phyloP scores from a whole-genome alignment of 2,113 vertebrate genomes.

The Bubalus kerabau region DNA sequence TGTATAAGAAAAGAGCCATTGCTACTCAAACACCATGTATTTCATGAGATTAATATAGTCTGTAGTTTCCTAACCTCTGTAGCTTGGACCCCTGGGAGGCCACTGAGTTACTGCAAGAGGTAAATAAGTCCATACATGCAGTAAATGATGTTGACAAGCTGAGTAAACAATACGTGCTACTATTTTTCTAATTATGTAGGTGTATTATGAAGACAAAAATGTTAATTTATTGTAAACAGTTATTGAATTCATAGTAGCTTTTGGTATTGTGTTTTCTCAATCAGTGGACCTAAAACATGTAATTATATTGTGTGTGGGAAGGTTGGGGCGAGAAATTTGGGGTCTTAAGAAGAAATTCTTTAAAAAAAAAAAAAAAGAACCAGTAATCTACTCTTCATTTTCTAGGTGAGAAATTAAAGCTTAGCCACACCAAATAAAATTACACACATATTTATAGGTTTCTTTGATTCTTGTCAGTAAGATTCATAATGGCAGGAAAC shows the following conservation, averaged over 20 bases:
- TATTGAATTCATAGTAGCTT: neutral
- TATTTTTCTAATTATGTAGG: neutral
- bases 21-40: neutral
- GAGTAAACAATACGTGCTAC: neutral
- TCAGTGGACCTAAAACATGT: neutral
- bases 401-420: neutral
- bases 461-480: slow-evolving; percentile 10
- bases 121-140: neutral
- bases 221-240: neutral
- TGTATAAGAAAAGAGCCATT: neutral
- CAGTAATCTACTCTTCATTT: neutral
- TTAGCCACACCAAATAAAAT: neutral
- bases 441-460: neutral
- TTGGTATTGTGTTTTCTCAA: neutral
- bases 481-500: neutral
- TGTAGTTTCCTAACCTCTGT: neutral
- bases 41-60: neutral
- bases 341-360: neutral
- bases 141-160: neutral
- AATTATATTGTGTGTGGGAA: neutral
- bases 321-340: neutral
- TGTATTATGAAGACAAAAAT: neutral
- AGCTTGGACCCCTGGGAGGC: neutral
- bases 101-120: neutral
- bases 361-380: neutral